A percentile compares a stretch with the other conserved stretches of the same genome.
phyloP scores from a whole-genome alignment of 2,113 vertebrate species.

The Murina feae region DNA sequence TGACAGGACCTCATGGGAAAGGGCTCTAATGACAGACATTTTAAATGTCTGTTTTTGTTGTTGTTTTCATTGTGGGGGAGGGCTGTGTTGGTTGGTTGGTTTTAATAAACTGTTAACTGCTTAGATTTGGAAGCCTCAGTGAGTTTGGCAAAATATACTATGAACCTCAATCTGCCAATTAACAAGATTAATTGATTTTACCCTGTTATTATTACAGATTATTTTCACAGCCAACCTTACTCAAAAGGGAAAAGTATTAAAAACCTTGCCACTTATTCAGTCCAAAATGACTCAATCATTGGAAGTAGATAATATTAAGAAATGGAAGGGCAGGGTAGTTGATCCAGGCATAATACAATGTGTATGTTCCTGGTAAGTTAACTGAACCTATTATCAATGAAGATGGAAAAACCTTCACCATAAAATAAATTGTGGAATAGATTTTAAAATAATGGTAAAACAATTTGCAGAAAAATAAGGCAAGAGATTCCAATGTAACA shows the following conservation, averaged over 20 bases:
- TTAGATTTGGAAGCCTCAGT: neutral
- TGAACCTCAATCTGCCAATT: neutral
- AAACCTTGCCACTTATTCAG: neutral
- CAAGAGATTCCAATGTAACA: neutral
- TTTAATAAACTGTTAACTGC: constrained; percentile 14
- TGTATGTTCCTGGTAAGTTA: neutral
- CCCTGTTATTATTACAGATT: neutral
- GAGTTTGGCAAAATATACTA: neutral
- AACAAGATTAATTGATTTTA: neutral
- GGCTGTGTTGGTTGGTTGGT: neutral
- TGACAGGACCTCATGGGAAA: neutral
- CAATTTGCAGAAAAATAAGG: neutral
- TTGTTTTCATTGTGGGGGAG: neutral
- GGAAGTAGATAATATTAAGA: neutral
- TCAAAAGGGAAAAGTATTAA: constrained; percentile 10
- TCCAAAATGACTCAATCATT: constrained; percentile 9
- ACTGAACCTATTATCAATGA: constrained; percentile 23
- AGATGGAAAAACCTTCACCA: neutral
- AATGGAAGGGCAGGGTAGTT: neutral
- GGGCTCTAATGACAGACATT: neutral
- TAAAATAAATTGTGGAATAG: neutral
- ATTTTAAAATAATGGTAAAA: neutral
- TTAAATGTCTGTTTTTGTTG: neutral
- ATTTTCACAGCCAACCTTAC: constrained; percentile 24
- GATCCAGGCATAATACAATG: neutral